Evolutionary conservation across 2,797 vertebrate genomes (phyloP), one percentile per base, ranked within the genome.

Genomic region (Xenopus petersii): DNA sequence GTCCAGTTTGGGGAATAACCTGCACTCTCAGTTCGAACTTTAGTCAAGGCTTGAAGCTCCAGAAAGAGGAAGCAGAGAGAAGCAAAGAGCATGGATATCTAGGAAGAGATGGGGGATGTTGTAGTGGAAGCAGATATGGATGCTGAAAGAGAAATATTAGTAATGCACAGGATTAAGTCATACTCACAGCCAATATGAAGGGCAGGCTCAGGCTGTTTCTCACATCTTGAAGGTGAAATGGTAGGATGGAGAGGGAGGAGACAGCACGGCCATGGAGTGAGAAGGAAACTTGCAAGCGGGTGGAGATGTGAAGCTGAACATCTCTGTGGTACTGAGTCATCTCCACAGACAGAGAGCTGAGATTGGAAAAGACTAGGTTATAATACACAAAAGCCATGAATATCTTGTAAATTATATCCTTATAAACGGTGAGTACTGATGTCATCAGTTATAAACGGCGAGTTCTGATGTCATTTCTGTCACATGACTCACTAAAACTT

Each of bases 261-360:
- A 60, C 36, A 24, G 86, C 36, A 66, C 56, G 76, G 11, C 77
- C 79, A 3, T 60, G 68, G 13, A 49, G 55, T 46, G 79, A 81
- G 74, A 88, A 72, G 0, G 92, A 70, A 12, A 75, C 6, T 15
- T 59, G 36, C 10, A 78, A 80, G 33, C 92, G 13, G 36, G 86
- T 90, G 16, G 87, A 88, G 67, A 91, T 73, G 71, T 91, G 88
- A 48, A 92, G 80, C 33, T 76, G 83, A 3, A 88, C 90, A 80
- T 88, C 87, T 70, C 80, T 84, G 82, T 92, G 89, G 82, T 88
- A 87, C 74, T 91, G 92, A 30, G 91, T 91, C 75, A 93, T 92
- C 81, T 92, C 89, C 1, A 93, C 51, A 24, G 64, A 54, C 21
- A 74, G 56, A 7, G 3, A 3, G 10, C 51, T 30, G 15, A 13